Percentiles rank a stretch among this genome's conserved stretches.
These are phyloP conservation scores for Beroe forskalii DNA, from an alignment of 37 sponge, comb jelly and placozoan species.

Conservation along the genomic window DNA sequence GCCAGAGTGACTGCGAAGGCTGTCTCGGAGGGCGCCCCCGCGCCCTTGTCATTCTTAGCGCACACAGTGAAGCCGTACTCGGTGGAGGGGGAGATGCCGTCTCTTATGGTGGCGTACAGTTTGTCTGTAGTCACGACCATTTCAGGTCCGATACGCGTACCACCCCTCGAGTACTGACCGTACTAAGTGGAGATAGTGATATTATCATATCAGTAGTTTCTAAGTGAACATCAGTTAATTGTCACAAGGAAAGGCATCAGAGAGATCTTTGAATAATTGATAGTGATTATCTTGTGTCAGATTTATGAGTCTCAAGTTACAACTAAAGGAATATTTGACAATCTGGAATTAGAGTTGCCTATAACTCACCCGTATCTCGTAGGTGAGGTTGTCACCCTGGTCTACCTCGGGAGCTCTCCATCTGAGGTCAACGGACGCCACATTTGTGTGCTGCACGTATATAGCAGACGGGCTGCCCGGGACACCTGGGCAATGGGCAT, in stretches of 20 bases:
- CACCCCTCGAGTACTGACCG: background rate
- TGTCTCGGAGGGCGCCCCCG: background rate
- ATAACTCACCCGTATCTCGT: constrained; percentile 13
- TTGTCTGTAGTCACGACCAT: background rate
- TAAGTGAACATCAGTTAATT: too few species aligned
- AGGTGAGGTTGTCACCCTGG: background rate
- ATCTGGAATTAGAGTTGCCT: too few species aligned
- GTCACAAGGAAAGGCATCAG: background rate
- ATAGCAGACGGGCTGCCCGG: background rate
- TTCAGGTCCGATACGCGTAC: background rate
- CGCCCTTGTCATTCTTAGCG: constrained; percentile 1
- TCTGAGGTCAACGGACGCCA: background rate
- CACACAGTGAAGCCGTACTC: background rate
- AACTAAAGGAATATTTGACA: background rate
- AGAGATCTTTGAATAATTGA: background rate
- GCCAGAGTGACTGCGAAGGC: background rate
- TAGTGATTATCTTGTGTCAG: too few species aligned
- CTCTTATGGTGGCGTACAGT: background rate
- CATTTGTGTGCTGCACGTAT: background rate
- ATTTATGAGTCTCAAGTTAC: too few species aligned
- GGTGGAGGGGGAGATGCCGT: background rate
- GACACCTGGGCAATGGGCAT: constrained; percentile 8
- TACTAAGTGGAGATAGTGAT: background rate
- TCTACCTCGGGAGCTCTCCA: background rate
- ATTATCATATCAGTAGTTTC: too few species aligned